These are phyloP conservation scores for Yponomeuta plumbellus DNA, from an alignment of 2,888 invertebrate species.

Conservation along the genomic window DNA sequence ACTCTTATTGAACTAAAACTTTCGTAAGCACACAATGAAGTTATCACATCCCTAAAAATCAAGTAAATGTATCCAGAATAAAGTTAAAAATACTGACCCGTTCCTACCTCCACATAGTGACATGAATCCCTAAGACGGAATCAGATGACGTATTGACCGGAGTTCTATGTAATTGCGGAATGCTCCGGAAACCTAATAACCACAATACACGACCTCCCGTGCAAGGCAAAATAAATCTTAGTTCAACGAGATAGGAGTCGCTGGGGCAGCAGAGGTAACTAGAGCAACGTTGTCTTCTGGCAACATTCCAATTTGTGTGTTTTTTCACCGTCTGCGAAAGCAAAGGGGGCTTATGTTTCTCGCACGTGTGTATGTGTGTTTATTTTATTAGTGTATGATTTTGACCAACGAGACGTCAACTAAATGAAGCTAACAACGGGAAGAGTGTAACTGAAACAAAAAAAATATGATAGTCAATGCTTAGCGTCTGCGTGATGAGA, in stretches of 20 bases:
- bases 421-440: no score
- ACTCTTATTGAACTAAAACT: no score
- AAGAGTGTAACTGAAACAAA: no score
- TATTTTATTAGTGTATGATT: no score
- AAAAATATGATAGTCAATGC: no score
- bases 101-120: neutral
- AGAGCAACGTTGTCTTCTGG: neutral
- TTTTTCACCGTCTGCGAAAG: neutral
- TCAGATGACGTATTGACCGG: neutral
- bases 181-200: neutral
- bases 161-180: neutral
- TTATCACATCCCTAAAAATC: no score
- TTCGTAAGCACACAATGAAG: no score
- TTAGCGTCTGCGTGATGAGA: no score
- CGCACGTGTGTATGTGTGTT: no score
- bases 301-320: neutral
- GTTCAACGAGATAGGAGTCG: neutral
- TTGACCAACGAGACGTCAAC: no score
- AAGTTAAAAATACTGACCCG: neutral
- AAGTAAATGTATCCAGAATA: neutral
- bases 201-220: neutral
- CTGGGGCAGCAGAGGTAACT: neutral
- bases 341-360: no score
- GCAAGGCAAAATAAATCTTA: neutral
- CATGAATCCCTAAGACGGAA: neutral